Evolutionary conservation across 35 echinoderm and acorn worm species (phyloP), one percentile per base, ranked within the genome.

Genomic region (Stichopus chloronotus): DNA sequence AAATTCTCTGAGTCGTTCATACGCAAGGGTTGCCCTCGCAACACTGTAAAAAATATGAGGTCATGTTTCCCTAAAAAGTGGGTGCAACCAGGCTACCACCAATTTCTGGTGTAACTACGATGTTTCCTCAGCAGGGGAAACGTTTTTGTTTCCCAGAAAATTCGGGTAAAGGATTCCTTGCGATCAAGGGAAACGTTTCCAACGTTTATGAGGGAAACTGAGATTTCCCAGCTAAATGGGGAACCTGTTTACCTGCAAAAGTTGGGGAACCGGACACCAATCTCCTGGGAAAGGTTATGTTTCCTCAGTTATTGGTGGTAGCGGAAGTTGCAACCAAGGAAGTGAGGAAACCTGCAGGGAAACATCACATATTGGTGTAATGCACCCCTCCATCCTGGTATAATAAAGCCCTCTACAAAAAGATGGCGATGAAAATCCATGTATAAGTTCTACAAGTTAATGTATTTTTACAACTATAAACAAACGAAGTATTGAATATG

Each of bases 11-110:
- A n/a, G n/a, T n/a, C n/a, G n/a, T n/a, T n/a, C n/a, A n/a, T n/a
- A n/a, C n/a, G n/a, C n/a, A n/a, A n/a, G n/a, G n/a, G n/a, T 71
- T 71, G 4, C n/a, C 65, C 65, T 4, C 4, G 2, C 11, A 2
- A 71, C 65, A 71, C 65, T 71, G 65, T 71, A 71, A 76, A 76
- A 76, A 76, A 76, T 76, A 17, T 76, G 72, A 76, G 14, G 14
- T 76, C 72, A 76, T 8, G 72, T 76, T 76, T 76, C 72, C 72
- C 16, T 17, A 11, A 76, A 76, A 76, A 76, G 72, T 76, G 72
- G 72, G 72, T 76, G 72, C 72, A 76, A 76, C 72, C 72, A 76
- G 72, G 7, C 72, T 76, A 76, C 72, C 72, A 76, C 72, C 72
- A 76, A 76, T 5, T 76, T 24, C 72, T 76, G 72, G 72, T 76